Evolutionary conservation across 1,140 invertebrate species (phyloP).

Genomic region (Idris sp.): DNA sequence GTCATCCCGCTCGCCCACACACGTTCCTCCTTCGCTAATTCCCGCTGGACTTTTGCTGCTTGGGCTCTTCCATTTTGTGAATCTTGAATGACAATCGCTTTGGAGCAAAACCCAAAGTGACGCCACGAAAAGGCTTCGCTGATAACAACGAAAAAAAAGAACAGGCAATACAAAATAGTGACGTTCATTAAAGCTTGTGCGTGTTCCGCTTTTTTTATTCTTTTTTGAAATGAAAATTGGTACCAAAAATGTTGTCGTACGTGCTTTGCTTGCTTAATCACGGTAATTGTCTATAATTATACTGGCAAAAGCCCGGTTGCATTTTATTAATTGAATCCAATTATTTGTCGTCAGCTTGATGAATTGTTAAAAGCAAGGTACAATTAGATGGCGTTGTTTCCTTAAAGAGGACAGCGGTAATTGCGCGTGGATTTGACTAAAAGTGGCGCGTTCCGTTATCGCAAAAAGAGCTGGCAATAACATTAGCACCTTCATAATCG

Average conservation of each 20-base stretch:
- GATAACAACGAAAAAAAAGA: no score
- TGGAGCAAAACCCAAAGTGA: conserved; percentile 5
- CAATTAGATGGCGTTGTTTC: no score
- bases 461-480: conserved; percentile 37
- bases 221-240: conserved; percentile 32
- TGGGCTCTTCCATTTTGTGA: conserved; percentile 55
- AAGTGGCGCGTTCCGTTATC: conserved; percentile 21
- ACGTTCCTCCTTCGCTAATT: conserved; percentile 49
- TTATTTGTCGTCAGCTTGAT: no score
- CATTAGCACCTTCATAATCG: conserved; percentile 54
- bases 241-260: conserved; percentile 18
- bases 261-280: conserved; percentile 25
- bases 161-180: no score
- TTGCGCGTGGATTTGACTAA: no score
- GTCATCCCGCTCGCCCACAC: not conserved
- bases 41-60: conserved; percentile 63
- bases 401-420: no score
- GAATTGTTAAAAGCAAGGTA: no score
- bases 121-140: no score
- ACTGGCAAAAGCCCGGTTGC: no score
- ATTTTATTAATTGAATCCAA: no score
- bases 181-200: conserved; percentile 42
- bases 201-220: conserved; percentile 13
- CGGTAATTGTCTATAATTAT: conserved; percentile 21
- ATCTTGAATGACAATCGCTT: conserved; percentile 56